These are phyloP conservation scores for Ornithorhynchus anatinus DNA, from an alignment of 2,113 vertebrate genomes.

Conservation along the genomic window DNA sequence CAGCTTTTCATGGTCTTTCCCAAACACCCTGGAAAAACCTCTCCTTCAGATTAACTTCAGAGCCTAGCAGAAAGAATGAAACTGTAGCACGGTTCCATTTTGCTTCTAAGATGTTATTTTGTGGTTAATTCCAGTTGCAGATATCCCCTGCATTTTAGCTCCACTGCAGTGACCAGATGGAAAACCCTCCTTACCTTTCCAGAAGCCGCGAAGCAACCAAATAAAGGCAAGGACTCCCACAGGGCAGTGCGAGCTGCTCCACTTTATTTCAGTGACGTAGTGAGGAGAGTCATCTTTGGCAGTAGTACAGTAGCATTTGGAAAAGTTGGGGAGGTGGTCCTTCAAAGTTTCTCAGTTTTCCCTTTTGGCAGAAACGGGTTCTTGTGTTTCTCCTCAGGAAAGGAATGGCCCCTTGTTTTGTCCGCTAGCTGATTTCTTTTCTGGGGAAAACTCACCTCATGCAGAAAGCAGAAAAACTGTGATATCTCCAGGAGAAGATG, in stretches of 20 bases:
- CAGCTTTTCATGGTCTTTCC: neutral
- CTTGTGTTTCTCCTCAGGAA: neutral
- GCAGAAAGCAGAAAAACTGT: no score
- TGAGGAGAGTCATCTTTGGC: constrained; percentile 33
- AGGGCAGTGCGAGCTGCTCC: constrained; percentile 35
- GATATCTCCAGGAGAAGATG: no score
- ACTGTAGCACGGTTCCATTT: neutral
- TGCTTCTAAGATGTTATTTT: neutral
- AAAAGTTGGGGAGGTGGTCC: no score
- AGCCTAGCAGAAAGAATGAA: neutral
- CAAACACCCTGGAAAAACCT: neutral
- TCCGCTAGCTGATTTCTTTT: constrained; percentile 5
- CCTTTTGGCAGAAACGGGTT: neutral
- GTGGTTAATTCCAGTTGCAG: neutral
- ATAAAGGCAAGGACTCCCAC: constrained; percentile 45
- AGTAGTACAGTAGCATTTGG: constrained; percentile 18
- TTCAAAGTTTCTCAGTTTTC: constrained; percentile 19
- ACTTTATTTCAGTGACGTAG: constrained; percentile 41
- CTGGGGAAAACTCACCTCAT: no score
- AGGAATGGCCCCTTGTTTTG: neutral
- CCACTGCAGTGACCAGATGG: constrained; percentile 29
- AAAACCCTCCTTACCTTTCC: constrained; percentile 32
- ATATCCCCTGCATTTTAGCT: neutral
- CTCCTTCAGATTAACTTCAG: neutral
- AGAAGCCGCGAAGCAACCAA: constrained; percentile 42